These are phyloP conservation scores for Pseudochirops corinnae DNA, from an alignment of 2,797 vertebrate genomes.

Conservation along the genomic window DNA sequence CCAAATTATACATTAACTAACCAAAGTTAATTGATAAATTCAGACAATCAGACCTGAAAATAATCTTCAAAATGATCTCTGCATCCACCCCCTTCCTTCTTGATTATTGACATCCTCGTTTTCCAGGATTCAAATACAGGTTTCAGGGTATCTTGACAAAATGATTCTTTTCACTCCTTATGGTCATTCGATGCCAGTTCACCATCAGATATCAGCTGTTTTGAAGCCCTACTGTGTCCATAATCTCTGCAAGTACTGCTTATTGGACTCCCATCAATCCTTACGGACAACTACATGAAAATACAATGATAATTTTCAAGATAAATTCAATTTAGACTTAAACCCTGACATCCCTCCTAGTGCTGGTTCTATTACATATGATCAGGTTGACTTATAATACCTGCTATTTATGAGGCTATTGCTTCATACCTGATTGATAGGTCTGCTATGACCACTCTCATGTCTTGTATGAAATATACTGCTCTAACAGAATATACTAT, in stretches of 20 bases:
- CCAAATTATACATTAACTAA: background rate
- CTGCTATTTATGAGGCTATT: conserved; percentile 52
- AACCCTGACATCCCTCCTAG: background rate
- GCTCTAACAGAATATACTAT: conserved; percentile 54
- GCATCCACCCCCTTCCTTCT: background rate
- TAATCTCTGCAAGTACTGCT: background rate
- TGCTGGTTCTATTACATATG: background rate
- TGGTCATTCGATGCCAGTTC: background rate
- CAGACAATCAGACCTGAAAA: background rate
- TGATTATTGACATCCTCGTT: background rate
- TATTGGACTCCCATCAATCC: background rate
- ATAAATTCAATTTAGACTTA: conserved; percentile 27
- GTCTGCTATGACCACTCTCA: conserved; percentile 44
- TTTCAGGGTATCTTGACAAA: background rate
- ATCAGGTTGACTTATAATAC: conserved; percentile 24
- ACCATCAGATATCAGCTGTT: background rate
- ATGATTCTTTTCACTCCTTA: background rate
- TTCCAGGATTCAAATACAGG: background rate
- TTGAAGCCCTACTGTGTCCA: background rate
- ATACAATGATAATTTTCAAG: background rate
- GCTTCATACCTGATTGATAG: conserved; percentile 25
- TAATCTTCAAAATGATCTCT: background rate
- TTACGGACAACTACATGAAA: background rate
- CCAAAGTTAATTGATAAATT: background rate
- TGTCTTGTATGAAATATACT: conserved; percentile 52